These are phyloP conservation scores for Anas capensis DNA, from an alignment of 2,797 vertebrate genomes.

Conservation along the genomic window DNA sequence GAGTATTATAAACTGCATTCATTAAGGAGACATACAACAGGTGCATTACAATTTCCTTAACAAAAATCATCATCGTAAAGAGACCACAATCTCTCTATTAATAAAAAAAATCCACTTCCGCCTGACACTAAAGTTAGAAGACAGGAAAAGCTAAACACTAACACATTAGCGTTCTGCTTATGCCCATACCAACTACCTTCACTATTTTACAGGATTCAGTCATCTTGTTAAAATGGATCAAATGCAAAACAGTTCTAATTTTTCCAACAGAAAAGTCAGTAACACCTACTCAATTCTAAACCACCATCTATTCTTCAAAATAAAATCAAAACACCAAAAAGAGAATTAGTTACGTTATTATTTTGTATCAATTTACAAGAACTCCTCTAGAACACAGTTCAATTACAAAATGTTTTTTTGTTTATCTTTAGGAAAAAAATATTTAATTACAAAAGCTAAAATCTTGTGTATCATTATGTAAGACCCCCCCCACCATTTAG, in stretches of 20 bases:
- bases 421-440: background rate
- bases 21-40: constrained; percentile 15
- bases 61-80: constrained; percentile 28
- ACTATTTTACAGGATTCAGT: constrained; percentile 61
- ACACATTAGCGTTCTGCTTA: constrained; percentile 48
- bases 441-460: background rate
- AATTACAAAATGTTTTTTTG: background rate
- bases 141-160: constrained; percentile 56
- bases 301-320: constrained; percentile 28
- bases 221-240: constrained; percentile 61
- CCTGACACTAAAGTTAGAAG: constrained; percentile 23
- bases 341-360: background rate
- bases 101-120: constrained; percentile 46
- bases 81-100: constrained; percentile 33
- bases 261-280: background rate
- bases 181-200: constrained; percentile 57
- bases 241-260: constrained; percentile 68
- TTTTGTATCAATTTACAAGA: background rate
- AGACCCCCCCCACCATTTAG: constrained; percentile 6
- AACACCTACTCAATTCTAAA: constrained; percentile 42
- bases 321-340: constrained; percentile 27
- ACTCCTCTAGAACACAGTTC: constrained; percentile 18
- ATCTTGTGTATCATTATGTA: constrained; percentile 10
- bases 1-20: background rate
- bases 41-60: constrained; percentile 46